A percentile compares a stretch with the other conserved stretches of the same genome.
Conservation (phyloP, 2,113 vertebrate genomes). For the Castor canadensis region DNA sequence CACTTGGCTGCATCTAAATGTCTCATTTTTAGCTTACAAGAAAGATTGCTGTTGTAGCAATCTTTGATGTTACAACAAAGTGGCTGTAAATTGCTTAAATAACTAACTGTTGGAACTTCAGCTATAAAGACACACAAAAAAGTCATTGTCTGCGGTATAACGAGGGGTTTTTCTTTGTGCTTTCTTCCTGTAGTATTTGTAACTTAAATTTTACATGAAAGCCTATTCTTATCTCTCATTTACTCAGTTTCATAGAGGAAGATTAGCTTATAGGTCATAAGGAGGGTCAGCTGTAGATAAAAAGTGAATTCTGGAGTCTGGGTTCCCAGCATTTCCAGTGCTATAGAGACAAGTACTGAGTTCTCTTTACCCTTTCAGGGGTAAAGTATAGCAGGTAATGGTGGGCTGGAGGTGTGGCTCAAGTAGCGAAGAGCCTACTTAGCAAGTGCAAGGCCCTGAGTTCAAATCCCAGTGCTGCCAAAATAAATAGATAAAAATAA, state of each 20-base stretch:
- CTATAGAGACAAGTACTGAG: neutral
- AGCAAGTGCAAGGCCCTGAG: too few species aligned
- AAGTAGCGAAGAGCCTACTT: too few species aligned
- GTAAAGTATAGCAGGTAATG: too few species aligned
- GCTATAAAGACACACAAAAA: slow-evolving; percentile 25
- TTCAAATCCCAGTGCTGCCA: too few species aligned
- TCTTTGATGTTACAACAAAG: slow-evolving; percentile 40
- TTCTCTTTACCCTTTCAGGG: neutral
- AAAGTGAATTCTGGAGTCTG: neutral
- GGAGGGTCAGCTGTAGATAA: neutral
- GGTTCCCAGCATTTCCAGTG: neutral
- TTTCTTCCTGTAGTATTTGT: neutral
- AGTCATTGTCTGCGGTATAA: slow-evolving; percentile 27
- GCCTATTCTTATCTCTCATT: neutral
- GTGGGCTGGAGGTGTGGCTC: too few species aligned
- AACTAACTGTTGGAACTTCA: slow-evolving; percentile 35
- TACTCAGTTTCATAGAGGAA: neutral
- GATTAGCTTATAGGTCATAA: neutral
- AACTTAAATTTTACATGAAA: neutral
- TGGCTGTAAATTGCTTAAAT: slow-evolving; percentile 59
- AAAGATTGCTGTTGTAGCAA: slow-evolving; percentile 55
- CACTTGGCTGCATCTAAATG: slow-evolving; percentile 70
- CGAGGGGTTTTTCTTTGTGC: slow-evolving; percentile 3
- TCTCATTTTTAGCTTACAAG: slow-evolving; percentile 64
- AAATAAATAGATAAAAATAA: too few species aligned